A percentile compares a stretch with the other conserved stretches of the same genome.
phyloP scores from a whole-genome alignment of 2,113 vertebrate genomes.

The Erythrolamprus reginae region DNA sequence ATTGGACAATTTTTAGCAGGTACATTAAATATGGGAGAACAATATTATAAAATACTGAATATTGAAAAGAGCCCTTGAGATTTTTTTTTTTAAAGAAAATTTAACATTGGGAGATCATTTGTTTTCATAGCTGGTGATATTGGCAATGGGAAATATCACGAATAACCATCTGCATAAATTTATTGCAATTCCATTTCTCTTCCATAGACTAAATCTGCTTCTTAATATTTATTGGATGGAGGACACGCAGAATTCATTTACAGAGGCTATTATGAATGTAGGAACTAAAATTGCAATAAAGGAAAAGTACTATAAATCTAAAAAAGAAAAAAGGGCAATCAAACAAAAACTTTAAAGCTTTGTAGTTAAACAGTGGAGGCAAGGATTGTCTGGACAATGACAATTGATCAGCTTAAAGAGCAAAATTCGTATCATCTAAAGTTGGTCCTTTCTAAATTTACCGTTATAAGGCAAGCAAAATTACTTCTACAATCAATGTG shows the following conservation, averaged over 20 bases:
- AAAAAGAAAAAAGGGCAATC: not conserved
- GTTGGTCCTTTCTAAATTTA: constrained; percentile 11
- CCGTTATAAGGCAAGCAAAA: not conserved
- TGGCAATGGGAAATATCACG: not conserved
- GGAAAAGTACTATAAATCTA: not conserved
- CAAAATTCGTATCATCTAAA: not conserved
- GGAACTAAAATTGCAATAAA: not conserved
- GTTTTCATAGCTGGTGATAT: not conserved
- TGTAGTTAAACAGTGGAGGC: not conserved
- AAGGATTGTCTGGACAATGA: not conserved
- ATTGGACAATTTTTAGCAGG: not conserved
- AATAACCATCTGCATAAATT: not conserved
- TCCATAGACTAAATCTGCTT: not conserved
- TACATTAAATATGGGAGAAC: not conserved
- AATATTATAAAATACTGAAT: not conserved
- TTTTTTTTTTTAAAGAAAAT: not conserved
- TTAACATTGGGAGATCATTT: not conserved
- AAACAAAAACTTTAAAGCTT: not conserved
- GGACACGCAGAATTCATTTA: not conserved
- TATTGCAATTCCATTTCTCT: not conserved
- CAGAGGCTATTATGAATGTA: not conserved
- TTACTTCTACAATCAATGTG: constrained; percentile 17
- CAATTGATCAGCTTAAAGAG: not conserved
- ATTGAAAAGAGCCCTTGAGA: not conserved
- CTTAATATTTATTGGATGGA: not conserved